phyloP scores from a whole-genome alignment of 2,113 vertebrate genomes.

The Odontesthes bonariensis region DNA sequence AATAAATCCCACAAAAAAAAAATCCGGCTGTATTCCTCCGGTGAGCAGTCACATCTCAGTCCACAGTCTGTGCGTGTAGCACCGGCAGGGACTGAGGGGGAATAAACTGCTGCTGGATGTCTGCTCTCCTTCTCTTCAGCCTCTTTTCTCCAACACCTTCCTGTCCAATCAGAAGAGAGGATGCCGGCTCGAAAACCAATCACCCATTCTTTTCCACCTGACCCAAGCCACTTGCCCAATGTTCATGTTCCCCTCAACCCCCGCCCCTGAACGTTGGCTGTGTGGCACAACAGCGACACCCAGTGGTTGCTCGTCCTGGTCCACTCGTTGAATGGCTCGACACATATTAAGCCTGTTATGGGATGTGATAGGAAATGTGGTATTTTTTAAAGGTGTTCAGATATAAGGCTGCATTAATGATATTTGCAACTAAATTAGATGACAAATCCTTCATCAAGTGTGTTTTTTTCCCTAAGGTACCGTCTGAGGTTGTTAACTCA shows the following conservation, averaged over 20 bases:
- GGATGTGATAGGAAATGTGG: not conserved
- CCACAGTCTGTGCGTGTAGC: slow-evolving; percentile 11
- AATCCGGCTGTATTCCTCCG: slow-evolving; percentile 56
- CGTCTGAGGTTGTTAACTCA: too few species aligned
- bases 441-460: too few species aligned
- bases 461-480: too few species aligned
- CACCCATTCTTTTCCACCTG: slow-evolving; percentile 70
- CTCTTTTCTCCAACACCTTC: slow-evolving; percentile 50
- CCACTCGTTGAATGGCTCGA: not conserved
- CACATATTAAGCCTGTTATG: not conserved
- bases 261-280: not conserved
- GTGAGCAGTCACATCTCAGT: slow-evolving; percentile 70
- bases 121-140: slow-evolving; percentile 19
- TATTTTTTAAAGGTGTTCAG: slow-evolving; percentile 5
- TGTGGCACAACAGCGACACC: slow-evolving; percentile 49
- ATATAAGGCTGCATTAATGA: not conserved
- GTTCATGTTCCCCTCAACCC: slow-evolving; percentile 27
- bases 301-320: slow-evolving; percentile 28
- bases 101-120: slow-evolving; percentile 28
- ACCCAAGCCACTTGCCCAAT: slow-evolving; percentile 58
- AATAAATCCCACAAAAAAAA: slow-evolving; percentile 51
- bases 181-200: slow-evolving; percentile 71
- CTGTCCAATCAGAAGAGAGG: slow-evolving; percentile 71
- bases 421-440: too few species aligned
- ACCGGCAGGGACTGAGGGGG: slow-evolving; percentile 46